Base-by-base conservation (phyloP, 2,888 invertebrate genomes). In the Ctenicera cuprea region DNA sequence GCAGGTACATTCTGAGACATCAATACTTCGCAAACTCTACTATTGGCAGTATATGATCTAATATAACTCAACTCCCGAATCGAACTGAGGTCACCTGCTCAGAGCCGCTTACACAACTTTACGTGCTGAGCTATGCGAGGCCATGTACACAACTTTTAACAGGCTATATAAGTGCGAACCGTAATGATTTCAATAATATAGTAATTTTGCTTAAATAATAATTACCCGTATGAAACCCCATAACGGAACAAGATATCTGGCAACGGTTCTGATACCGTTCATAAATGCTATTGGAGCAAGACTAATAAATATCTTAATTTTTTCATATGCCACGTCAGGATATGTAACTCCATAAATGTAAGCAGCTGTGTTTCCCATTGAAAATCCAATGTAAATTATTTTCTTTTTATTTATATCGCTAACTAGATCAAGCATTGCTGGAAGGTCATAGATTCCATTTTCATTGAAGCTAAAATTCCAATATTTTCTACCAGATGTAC, bases 311-410 rank as follows among this genome's bases (percentile, higher is more conserved):
- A 91, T 91, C 0, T 90, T 90, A 75, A 89, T 87, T 41, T 93
- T 87, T 63, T 92, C 89, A 41, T 90, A 89, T 75, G 94, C 92
- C 77, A 93, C 91, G 72, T 92, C 89, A 0, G 92, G 91, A 78
- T 90, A 88, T 16, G 90, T 89, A 1, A 92, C 90, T 62, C 92
- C 88, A 84, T 94, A 88, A 1, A 91, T 92, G 81, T 92, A 92
- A 75, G 92, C 89, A 69, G 91, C 88, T 0, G 94, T 92, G 0
- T 94, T 93, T 0, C 96, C 96, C 91, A 96, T 94, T 0, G 95
- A 96, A 86, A 96, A 95, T 0, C 96, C 97, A 52, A 95, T 88
- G 83, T 95, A 96, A 79, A 90, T 90, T 33, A 92, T 76, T 52
- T 77, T 73, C 69, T 79, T 73, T 12, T 76, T 72, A 8, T 78